Evolutionary conservation across 2,797 vertebrate genomes (phyloP), one percentile per base, ranked within the genome.

Genomic region (Bryconaethiops microstoma): DNA sequence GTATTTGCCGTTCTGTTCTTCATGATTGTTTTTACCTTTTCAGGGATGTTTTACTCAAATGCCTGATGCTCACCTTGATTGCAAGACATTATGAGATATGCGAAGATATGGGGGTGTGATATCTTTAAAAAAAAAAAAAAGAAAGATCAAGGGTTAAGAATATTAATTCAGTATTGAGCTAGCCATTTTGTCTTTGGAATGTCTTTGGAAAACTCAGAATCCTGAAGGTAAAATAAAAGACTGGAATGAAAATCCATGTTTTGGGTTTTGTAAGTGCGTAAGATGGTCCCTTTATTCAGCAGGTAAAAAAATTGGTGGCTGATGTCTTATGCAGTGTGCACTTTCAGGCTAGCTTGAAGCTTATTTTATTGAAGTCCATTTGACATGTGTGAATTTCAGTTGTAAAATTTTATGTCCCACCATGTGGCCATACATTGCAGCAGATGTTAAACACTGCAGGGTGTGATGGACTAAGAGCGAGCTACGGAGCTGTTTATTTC

Each of bases 401-500:
- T 78, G 54, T 86, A 78, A 80, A 84, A 25, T 78, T 78, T 78
- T 68, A 80, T 76, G 65, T 71, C 55, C 77, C 77, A 69, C 59
- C 35, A 42, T 81, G 55, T 70, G 77, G 71, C 48, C 6, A 45
- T 65, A 67, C 2, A 35, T 25, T 39, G 50, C 5, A 21, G 68
- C 74, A 55, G 68, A 86, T 84, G 55, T 62, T 39, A 14, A 64
- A 80, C 84, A 40, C 74, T 67, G 71, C 59, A n/a, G 72, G 69
- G 55, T 39, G 39, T 29, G 16, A 21, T 52, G 54, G 65, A 29
- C 42, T 19, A 55, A 42, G 45, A 48, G 42, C 17, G 2, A 63
- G 50, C 71, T 74, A 68, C 54, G 54, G n/a, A 25, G 78, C 86
- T 88, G 91, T 92, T 92, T 94, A 90, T 91, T 93, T 93, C 87